These are phyloP conservation scores for Ornithoptera priamus DNA, from an alignment of 2,888 invertebrate species.

Conservation along the genomic window DNA sequence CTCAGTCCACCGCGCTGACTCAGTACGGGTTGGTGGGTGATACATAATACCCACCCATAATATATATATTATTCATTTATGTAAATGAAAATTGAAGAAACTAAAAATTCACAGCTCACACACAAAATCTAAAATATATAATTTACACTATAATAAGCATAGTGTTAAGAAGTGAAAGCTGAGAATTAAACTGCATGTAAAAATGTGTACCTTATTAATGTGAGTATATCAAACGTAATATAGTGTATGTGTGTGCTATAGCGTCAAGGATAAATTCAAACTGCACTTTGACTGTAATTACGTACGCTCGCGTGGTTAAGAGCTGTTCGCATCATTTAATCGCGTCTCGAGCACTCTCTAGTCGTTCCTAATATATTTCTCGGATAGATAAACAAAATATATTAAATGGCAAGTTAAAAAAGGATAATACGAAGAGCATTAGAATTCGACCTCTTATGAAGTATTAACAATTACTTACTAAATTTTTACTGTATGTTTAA, in stretches of 20 bases:
- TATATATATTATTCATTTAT: too few species aligned
- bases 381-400: neutral
- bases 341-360: constrained; percentile 2
- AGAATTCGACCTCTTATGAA: too few species aligned
- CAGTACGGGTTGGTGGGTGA: too few species aligned
- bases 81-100: too few species aligned
- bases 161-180: neutral
- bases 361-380: neutral
- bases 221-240: neutral
- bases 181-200: neutral
- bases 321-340: constrained; percentile 13
- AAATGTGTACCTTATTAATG: neutral
- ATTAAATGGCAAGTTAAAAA: neutral
- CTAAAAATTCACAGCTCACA: too few species aligned
- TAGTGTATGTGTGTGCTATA: too few species aligned
- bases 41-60: too few species aligned
- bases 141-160: too few species aligned
- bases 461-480: too few species aligned
- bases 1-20: too few species aligned
- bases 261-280: constrained; percentile 2
- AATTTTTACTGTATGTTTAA: too few species aligned
- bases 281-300: constrained; percentile 1
- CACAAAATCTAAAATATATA: too few species aligned
- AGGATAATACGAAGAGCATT: neutral
- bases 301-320: constrained; percentile 8